These are phyloP conservation scores for Manacus vitellinus DNA, from an alignment of 2,113 vertebrate species.

Conservation along the genomic window DNA sequence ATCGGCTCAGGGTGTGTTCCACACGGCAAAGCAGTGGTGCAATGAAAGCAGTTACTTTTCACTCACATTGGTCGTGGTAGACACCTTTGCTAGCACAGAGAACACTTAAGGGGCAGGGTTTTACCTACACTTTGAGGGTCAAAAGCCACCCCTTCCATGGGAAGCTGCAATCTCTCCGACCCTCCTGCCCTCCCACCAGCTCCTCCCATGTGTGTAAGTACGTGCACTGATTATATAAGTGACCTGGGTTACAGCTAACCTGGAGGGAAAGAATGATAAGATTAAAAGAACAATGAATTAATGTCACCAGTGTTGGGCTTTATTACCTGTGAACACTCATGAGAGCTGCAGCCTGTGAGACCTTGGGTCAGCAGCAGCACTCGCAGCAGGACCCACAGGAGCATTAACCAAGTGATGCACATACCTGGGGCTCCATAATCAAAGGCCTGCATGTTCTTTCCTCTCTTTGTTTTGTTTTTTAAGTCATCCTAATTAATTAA, in stretches of 20 bases:
- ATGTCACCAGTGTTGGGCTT: background rate
- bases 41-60: background rate
- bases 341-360: background rate
- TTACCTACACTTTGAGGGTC: background rate
- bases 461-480: background rate
- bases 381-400: fast-evolving
- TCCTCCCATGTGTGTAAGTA: background rate
- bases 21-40: too few relatives aligned
- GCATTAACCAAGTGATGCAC: fast-evolving
- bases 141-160: background rate
- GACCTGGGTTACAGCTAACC: background rate
- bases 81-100: background rate
- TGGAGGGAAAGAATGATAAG: background rate
- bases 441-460: background rate
- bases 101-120: background rate
- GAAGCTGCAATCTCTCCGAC: fast-evolving
- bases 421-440: background rate
- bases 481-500: background rate
- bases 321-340: fast-evolving
- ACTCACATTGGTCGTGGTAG: background rate
- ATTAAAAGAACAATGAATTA: background rate
- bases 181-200: fast-evolving
- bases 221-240: background rate
- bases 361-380: background rate
- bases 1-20: background rate